Percentiles rank a stretch among this genome's conserved stretches.
Evolutionary conservation across 2,888 invertebrate genomes (phyloP).

Genomic region (Hyposoter didymator): DNA sequence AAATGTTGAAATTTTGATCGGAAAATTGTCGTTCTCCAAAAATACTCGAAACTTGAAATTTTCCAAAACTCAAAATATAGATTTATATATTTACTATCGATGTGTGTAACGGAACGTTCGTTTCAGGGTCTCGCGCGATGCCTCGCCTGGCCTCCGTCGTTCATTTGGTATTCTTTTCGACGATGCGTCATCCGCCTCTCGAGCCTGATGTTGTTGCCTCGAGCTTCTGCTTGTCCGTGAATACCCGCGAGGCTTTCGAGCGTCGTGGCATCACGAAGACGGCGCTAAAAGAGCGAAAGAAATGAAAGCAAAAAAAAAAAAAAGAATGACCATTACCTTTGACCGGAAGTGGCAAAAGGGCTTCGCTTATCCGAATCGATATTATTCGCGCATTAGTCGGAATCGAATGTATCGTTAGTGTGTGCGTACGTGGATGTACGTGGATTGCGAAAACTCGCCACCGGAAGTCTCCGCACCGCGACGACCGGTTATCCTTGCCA

Average conservation of each 20-base stretch:
- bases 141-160: slow-evolving; percentile 59
- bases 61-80: not conserved
- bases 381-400: slow-evolving; percentile 17
- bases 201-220: slow-evolving; percentile 30
- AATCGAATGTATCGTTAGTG: slow-evolving; percentile 1
- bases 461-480: slow-evolving; percentile 56
- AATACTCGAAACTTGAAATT: not conserved
- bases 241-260: not conserved
- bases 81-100: slow-evolving; percentile 3
- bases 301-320: not conserved
- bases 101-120: slow-evolving; percentile 74
- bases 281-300: not conserved
- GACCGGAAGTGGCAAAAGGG: slow-evolving; percentile 17
- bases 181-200: slow-evolving; percentile 78
- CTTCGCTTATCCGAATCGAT: slow-evolving; percentile 23
- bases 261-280: slow-evolving; percentile 17
- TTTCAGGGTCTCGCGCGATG: slow-evolving; percentile 50
- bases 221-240: slow-evolving; percentile 30
- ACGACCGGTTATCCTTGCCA: slow-evolving; percentile 61
- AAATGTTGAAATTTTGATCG: not conserved
- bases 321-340: slow-evolving; percentile 32
- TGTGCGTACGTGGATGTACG: not conserved
- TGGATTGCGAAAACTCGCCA: slow-evolving; percentile 12
- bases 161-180: slow-evolving; percentile 81
- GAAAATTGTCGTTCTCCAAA: not conserved